A percentile compares a stretch with the other conserved stretches of the same genome.
Evolutionary conservation across 2,797 vertebrate species (phyloP).

Genomic region (Todus mexicanus): DNA sequence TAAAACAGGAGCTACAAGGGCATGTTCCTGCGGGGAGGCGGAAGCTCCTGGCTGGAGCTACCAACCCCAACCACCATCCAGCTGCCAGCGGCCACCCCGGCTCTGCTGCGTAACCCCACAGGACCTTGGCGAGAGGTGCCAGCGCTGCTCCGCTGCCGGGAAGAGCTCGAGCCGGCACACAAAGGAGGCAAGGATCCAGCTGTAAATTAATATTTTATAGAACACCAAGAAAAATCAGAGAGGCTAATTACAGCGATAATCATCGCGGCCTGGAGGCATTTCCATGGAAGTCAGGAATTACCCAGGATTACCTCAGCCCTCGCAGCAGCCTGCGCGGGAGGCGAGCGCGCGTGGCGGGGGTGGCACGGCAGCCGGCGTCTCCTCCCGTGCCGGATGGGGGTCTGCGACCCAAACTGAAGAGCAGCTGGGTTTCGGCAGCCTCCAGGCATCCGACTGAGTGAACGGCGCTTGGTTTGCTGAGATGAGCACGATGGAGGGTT

Average conservation of each 20-base stretch:
- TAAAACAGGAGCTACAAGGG: not conserved
- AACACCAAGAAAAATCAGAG: conserved; percentile 63
- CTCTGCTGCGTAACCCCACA: not conserved
- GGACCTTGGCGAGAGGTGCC: not conserved
- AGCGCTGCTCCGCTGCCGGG: not conserved
- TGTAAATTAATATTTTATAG: conserved; percentile 68
- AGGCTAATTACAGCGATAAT: conserved; percentile 63
- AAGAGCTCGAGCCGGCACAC: not conserved
- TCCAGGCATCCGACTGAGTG: fast-evolving
- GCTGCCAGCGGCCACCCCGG: not conserved
- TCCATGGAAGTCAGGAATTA: conserved; percentile 56
- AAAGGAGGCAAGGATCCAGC: conserved; percentile 56
- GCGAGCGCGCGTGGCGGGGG: not conserved
- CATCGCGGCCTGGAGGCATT: conserved; percentile 40
- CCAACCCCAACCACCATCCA: not conserved
- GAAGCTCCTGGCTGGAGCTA: not conserved
- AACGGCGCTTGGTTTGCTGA: fast-evolving
- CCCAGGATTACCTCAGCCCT: conserved; percentile 52
- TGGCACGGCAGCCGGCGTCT: not conserved
- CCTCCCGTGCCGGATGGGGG: not conserved
- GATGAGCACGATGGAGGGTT: not conserved
- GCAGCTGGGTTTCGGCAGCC: not conserved
- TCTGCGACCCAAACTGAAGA: fast-evolving
- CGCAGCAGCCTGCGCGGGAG: not conserved
- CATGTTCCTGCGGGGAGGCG: not conserved